Conservation (phyloP, 2,888 invertebrate species). For the Diaprepes abbreviatus region DNA sequence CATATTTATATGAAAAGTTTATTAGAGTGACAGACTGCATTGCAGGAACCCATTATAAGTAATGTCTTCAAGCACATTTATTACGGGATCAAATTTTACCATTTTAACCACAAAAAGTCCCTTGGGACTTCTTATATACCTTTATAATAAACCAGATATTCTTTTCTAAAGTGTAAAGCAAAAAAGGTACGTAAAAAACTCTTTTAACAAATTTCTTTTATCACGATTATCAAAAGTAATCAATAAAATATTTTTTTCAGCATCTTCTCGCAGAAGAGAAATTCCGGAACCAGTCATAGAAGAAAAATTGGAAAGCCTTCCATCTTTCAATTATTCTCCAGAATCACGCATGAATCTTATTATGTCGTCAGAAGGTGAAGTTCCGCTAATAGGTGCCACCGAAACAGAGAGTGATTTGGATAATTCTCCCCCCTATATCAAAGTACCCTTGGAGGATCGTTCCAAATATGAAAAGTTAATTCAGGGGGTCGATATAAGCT, state of each 20-base stretch:
- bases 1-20: too few relatives aligned
- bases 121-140: too few relatives aligned
- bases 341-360: constrained; percentile 48
- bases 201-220: not conserved
- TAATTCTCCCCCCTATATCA: constrained; percentile 71
- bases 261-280: constrained; percentile 32
- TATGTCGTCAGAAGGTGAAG: constrained; percentile 65
- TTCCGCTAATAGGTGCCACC: constrained; percentile 65
- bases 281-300: constrained; percentile 56
- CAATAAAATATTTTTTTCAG: constrained; percentile 13
- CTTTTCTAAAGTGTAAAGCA: not conserved
- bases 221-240: not conserved
- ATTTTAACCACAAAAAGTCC: too few relatives aligned
- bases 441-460: constrained; percentile 79
- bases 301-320: constrained; percentile 44
- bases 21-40: too few relatives aligned
- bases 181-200: constrained; percentile 22
- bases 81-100: too few relatives aligned
- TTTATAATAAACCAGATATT: too few relatives aligned
- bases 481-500: constrained; percentile 72
- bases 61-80: too few relatives aligned
- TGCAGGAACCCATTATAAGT: too few relatives aligned
- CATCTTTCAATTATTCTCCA: constrained; percentile 61
- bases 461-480: constrained; percentile 84
- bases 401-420: constrained; percentile 59